Conservation (phyloP, 2,797 vertebrate species). For the Heteromormyrus szaboi region DNA sequence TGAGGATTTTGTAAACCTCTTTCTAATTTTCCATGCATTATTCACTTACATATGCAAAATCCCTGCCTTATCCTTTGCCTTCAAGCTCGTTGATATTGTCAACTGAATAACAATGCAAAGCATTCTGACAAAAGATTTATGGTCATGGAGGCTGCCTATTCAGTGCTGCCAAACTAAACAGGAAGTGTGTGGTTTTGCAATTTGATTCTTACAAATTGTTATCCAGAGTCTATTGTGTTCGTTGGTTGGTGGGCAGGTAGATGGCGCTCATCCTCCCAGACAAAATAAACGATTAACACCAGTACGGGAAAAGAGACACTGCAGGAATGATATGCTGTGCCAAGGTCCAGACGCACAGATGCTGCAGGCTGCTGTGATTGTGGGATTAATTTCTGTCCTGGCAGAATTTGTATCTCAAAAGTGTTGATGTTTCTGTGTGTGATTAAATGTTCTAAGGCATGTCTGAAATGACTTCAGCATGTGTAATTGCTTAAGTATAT, state of each 20-base stretch:
- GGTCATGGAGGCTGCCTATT: neutral
- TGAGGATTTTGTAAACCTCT: neutral
- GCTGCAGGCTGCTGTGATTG: neutral
- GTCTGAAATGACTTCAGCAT: neutral
- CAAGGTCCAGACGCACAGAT: neutral
- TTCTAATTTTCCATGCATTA: neutral
- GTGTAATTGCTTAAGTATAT: neutral
- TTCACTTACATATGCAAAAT: neutral
- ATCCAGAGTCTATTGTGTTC: neutral
- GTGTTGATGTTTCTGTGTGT: neutral
- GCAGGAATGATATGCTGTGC: neutral
- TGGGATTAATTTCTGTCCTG: neutral
- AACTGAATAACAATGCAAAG: neutral
- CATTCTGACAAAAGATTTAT: neutral
- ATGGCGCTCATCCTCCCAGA: neutral
- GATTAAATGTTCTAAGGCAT: neutral
- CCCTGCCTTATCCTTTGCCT: neutral
- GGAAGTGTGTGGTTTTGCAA: neutral
- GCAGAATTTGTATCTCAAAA: neutral
- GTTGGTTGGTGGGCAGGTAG: neutral
- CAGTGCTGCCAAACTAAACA: neutral
- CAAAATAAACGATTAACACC: neutral
- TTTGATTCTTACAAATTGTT: neutral
- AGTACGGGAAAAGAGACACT: neutral
- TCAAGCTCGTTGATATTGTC: neutral